These are phyloP conservation scores for Nomada goodeniana DNA, from an alignment of 2,888 invertebrate genomes.

Conservation along the genomic window DNA sequence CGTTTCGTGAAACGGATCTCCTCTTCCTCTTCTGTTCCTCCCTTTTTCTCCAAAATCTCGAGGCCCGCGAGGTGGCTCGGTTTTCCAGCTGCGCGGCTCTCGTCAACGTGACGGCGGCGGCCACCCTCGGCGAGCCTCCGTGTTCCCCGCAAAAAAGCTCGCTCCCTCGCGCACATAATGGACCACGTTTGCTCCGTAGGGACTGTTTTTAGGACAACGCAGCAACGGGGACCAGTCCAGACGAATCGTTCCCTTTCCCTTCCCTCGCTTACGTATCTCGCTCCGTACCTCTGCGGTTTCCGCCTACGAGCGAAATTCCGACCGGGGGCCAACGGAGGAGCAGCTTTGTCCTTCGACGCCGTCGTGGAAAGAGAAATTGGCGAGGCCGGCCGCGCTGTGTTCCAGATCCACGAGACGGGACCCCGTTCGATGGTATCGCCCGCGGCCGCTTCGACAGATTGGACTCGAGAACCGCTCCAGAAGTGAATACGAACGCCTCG, in stretches of 20 bases:
- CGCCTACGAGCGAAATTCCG: constrained; percentile 72
- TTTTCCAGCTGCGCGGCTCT: constrained; percentile 83
- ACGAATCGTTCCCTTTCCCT: background rate
- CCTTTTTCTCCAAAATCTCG: constrained; percentile 48
- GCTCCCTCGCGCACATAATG: constrained; percentile 74
- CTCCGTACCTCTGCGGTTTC: constrained; percentile 40
- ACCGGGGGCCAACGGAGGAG: background rate
- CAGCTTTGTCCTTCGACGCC: constrained; percentile 53
- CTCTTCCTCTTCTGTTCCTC: constrained; percentile 19
- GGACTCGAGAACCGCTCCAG: constrained; percentile 34
- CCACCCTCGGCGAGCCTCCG: constrained; percentile 79
- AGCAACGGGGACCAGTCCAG: constrained; percentile 16
- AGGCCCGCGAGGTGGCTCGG: constrained; percentile 60
- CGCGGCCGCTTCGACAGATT: constrained; percentile 53
- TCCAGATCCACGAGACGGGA: constrained; percentile 38
- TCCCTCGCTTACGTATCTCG: constrained; percentile 16
- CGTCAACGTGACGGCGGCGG: constrained; percentile 81
- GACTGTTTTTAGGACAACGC: constrained; percentile 63
- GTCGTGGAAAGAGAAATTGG: constrained; percentile 62
- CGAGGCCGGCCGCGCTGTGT: constrained; percentile 41
- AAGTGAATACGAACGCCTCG: constrained; percentile 44
- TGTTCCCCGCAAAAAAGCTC: constrained; percentile 72
- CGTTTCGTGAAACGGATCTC: constrained; percentile 31
- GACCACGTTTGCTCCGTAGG: constrained; percentile 67
- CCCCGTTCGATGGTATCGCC: constrained; percentile 60